Base-by-base conservation (phyloP, 2,888 invertebrate species). In the Deilephila elpenor region DNA sequence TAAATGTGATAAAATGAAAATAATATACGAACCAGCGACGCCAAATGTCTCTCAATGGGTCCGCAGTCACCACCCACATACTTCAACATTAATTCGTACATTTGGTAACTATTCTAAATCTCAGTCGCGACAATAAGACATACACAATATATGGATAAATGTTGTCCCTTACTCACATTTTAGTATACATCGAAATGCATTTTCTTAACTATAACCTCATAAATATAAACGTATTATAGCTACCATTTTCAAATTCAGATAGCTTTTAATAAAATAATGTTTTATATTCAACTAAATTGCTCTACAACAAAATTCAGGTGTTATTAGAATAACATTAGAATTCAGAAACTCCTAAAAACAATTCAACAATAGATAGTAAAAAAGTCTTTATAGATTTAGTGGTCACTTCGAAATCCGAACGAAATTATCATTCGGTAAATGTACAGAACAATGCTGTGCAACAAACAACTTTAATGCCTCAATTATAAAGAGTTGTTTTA, bases 31-130 rank as follows among this genome's bases (percentile, higher is more conserved):
- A 14, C 44, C 14, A 44, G 44, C 44, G 44, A 44, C 44, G 44
- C 62, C 62, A 62, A 20, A 67, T 67, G 25, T 20, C 53, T 53
- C 64, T 8, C 3, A 20, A 5, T 19, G 44, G 44, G 44, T 67
- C 17, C 6, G 25, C 3, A 5, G n/a, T 11, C 37, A n/a, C 8
- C 11, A 64, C 11, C 64, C 20, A 64, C 60, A 60, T 17, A 67
- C 44, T 17, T 51, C 17, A 25, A 20, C 25, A 44, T 25, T 67
- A 20, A 44, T 67, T 44, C 25, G 44, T 44, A 67, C 51, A 71
- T 72, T 71, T 74, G 56, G 61, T 73, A 73, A 75, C 73, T 70
- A 32, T 71, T 67, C 74, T 73, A 75, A 72, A 73, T 73, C 6
- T 51, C 51, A 67, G 67, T 67, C 51, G 25, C 51, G 25, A 67